Base-by-base conservation (phyloP, 2,113 vertebrate species). In the Jaculus jaculus region DNA sequence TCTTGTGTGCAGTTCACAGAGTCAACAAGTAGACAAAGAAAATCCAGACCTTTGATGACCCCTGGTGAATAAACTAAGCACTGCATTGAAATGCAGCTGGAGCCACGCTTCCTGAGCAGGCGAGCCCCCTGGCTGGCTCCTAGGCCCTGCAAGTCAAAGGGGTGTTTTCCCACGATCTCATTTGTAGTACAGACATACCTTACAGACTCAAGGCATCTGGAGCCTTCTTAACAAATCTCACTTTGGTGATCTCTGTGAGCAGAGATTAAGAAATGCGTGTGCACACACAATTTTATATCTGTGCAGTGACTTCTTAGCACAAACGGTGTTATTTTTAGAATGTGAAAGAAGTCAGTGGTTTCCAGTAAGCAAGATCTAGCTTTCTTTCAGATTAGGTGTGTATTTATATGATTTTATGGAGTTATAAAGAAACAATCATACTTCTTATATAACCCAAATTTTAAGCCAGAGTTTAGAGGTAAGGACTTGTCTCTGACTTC, bases 41-140 rank as follows among this genome's bases (percentile, higher is more conserved):
- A 98, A 98, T 97, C 83, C 98, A 98, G 98, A 98, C 98, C 98
- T 98, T 98, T 98, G 98, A 98, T 98, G 98, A 98, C 98, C 98
- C 98, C 98, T 98, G 98, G 98, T 98, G 98, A 98, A 98, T 97
- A 98, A 98, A 98, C 84, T 96, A 96, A 98, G 98, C 98, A 98
- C 98, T 98, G 98, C 98, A 98, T 97, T 97, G 97, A 95, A 96
- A 96, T 94, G 81, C 47, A 93, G 96, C 79, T 69, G 4, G 54
- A 97, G 82, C 87, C 81, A 20, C 90, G 84, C 90, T 7, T 54
- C 39, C 87, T 69, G 91, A 60, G 51, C 74, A 93, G 80, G 75
- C 81, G 0, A 96, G 39, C 61, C 72, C 75, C 47, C 6, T 54
- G 89, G 34, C 77, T 85, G 42, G 28, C 81, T 88, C 61, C 61